Base-by-base conservation (phyloP, 2,888 invertebrate species). In the Lampropteryx suffumata region DNA sequence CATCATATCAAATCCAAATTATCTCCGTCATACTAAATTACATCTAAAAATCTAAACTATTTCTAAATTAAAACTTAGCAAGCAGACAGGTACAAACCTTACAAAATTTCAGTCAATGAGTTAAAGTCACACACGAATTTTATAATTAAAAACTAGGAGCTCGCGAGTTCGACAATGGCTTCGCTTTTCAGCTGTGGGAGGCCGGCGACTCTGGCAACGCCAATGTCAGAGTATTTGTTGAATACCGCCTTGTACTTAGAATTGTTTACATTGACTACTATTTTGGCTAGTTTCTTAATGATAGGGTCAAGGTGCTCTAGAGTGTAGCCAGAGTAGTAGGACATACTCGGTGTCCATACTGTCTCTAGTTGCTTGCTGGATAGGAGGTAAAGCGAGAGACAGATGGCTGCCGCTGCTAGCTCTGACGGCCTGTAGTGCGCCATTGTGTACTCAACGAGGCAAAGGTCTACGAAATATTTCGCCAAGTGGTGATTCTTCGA, bases 381-480 rank as follows among this genome's bases (percentile, higher is more conserved):
- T 13, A 96, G 88, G 12, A 92, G 68, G 47, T 86, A 77, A 0
- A 91, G 74, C 1, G 97, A 92, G 7, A 97, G 90, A 75, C 94
- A 96, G 47, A 96, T 91, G 5, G 97, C 94, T 3, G 95, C 94
- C 6, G 96, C 96, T 32, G 97, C 95, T 49, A 97, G 91, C 64
- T 95, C 91, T 0, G 99, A 99, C 0, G 98, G 98, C 52, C 92
- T 91, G 68, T 95, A 92, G 67, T 94, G 93, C 12, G 94, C 93
- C 91, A 97, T 92, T 9, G 93, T 90, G 74, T 98, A 97, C 52
- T 98, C 95, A 5, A 97, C 82, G 34, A 98, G 87, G 45, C 95
- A 92, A 55, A 98, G 88, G 79, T 99, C 99, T 69, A 98, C 92
- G 50, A 99, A 92, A 79, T 97, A 99, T 85, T 99, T 98, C 9